Base-by-base conservation (phyloP, 2,113 vertebrate species). In the Oncorhynchus tshawytscha region DNA sequence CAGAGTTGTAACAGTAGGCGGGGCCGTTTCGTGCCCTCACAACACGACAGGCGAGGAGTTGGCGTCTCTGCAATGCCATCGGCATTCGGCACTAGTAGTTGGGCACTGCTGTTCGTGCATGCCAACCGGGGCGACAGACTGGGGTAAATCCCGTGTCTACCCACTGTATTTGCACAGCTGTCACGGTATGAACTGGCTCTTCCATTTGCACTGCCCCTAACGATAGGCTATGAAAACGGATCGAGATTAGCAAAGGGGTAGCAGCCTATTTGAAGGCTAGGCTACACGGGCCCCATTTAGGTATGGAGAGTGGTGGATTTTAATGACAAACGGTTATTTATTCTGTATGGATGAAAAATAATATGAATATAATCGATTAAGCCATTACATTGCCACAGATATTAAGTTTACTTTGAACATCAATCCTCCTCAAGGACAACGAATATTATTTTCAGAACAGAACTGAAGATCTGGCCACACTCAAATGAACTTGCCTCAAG, bases 1-100 rank as follows among this genome's bases (percentile, higher is more conserved):
- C 9, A 62, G 9, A 73, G 71, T 73, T 82, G 76, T 74, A 78
- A 70, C 0, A 22, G 71, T 78, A 79, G 92, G 92, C 84, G 91
- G 24, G 27, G 18, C 57, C 8, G 13, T 3, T 73, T 72, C 70
- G 67, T 8, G 22, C n/a, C 11, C 62, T 24, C 65, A 54, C 51
- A 54, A 54, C 51, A 54, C 16, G 4, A 34, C 54, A 59, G 12
- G 16, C 51, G 29, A 18, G 1, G 8, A n/a, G 20, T 29, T 24
- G 31, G 6, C 25, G 1, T 45, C 13, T 3, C 9, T 45, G 39
- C 66, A 24, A 18, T 24, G 49, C 22, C 25, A 20, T 20, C n/a
- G 22, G n/a, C 18, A 16, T 20, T 13, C 59, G 2, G 31, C 57
- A 65, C 24, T 27, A 74, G 22, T 27, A 66, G 39, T 64, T 4